Conservation (phyloP, 2,888 invertebrate species). For the Cryptosula pallasiana region DNA sequence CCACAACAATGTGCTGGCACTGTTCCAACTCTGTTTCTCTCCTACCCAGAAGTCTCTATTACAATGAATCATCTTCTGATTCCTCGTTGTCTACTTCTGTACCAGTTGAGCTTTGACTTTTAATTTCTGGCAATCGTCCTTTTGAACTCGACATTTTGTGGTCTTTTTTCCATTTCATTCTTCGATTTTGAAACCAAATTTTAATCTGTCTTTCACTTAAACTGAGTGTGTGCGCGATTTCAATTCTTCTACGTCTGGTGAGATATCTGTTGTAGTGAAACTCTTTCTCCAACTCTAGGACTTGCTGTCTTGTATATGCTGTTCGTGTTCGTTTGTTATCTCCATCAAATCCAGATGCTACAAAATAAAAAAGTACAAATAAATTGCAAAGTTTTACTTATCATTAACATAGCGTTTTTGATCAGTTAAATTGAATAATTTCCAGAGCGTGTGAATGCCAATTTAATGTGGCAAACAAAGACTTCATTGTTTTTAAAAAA, state of each 20-base stretch:
- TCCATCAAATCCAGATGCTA: conserved; percentile 60
- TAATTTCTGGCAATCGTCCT: conserved; percentile 21
- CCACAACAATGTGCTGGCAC: too few species aligned
- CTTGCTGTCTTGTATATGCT: conserved; percentile 96
- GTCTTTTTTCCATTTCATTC: conserved; percentile 24
- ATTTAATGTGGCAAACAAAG: too few species aligned
- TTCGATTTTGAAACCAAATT: conserved; percentile 59
- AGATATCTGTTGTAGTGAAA: conserved; percentile 98
- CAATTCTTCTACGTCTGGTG: conserved; percentile 91
- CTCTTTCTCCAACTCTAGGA: conserved; percentile 93
- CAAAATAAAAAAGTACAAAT: too few species aligned
- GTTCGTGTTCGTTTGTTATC: conserved; percentile 94
- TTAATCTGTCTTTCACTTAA: conserved; percentile 86
- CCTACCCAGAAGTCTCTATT: neutral
- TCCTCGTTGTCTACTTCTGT: conserved; percentile 14
- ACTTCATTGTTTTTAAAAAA: too few species aligned
- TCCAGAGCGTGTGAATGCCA: too few species aligned
- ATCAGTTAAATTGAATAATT: too few species aligned
- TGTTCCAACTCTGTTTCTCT: too few species aligned
- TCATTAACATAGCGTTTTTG: too few species aligned
- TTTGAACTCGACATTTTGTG: conserved; percentile 17
- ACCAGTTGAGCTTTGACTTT: conserved; percentile 20
- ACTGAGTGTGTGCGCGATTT: conserved; percentile 93
- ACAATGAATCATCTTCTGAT: conserved; percentile 6
- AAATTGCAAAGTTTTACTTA: too few species aligned